Percentiles rank a stretch among this genome's conserved stretches.
These are phyloP conservation scores for Elgaria multicarinata DNA, from an alignment of 2,113 vertebrate species.

Conservation along the genomic window DNA sequence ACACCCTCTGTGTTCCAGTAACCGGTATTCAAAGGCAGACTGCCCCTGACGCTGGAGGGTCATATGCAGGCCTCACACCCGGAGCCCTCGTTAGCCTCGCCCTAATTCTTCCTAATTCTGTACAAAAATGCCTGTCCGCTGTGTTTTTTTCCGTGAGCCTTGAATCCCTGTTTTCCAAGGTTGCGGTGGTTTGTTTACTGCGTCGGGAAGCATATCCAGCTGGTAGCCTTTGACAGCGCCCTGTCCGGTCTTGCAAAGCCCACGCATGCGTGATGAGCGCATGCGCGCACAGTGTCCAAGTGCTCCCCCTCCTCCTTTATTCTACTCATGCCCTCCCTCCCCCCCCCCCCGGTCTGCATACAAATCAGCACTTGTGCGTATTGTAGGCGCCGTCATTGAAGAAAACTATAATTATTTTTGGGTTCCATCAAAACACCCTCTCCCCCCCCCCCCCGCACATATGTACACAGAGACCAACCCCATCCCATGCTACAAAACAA, in stretches of 20 bases:
- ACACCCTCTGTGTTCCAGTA: too few relatives aligned
- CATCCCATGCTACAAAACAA: conserved; percentile 23
- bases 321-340: background rate
- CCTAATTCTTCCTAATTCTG: background rate
- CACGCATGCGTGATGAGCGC: background rate
- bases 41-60: too few relatives aligned
- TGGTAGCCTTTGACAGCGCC: background rate
- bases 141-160: too few relatives aligned
- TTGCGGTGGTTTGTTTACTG: background rate
- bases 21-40: too few relatives aligned
- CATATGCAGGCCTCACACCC: too few relatives aligned
- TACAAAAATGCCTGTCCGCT: background rate
- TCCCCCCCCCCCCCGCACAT: background rate
- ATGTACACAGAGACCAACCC: background rate
- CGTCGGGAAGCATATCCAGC: too few relatives aligned
- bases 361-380: background rate
- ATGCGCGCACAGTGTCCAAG: background rate
- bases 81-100: too few relatives aligned
- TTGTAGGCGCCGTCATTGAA: background rate
- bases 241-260: background rate
- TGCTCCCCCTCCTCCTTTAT: background rate
- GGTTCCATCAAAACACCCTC: background rate
- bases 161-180: background rate
- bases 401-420: background rate
- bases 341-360: background rate